Percentiles rank a stretch among this genome's conserved stretches.
phyloP scores from a whole-genome alignment of 2,797 vertebrate genomes.

The Hyperoplus immaculatus region DNA sequence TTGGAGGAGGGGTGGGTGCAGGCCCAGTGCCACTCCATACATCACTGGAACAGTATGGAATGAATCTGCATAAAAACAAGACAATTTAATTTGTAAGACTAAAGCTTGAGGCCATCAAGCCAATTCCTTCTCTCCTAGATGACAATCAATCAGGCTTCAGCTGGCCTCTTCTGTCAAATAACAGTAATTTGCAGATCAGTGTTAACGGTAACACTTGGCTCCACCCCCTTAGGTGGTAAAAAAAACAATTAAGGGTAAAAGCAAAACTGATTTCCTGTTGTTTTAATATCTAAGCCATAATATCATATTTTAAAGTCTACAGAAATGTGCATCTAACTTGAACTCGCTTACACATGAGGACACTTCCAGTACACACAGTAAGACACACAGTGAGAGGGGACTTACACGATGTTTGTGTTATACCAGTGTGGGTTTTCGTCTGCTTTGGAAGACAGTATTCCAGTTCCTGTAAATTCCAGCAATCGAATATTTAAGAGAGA shows the following conservation, averaged over 20 bases:
- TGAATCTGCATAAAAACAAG: constrained; percentile 79
- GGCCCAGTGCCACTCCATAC: constrained; percentile 89
- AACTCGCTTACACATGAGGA: background rate
- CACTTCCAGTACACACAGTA: background rate
- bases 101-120: constrained; percentile 5
- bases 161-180: background rate
- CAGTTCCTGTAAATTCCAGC: constrained; percentile 81
- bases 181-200: background rate
- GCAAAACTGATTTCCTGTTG: background rate
- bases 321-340: background rate
- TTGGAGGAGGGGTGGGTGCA: constrained; percentile 67
- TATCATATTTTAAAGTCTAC: background rate
- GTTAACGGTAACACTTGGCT: background rate
- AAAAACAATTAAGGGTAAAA: background rate
- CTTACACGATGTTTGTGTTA: constrained; percentile 90
- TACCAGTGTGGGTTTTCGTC: constrained; percentile 90
- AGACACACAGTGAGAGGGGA: constrained; percentile 25
- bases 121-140: constrained; percentile 1
- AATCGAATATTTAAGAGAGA: constrained; percentile 38
- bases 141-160: constrained; percentile 5
- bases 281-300: background rate
- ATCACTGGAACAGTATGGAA: constrained; percentile 92
- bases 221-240: no score
- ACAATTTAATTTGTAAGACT: constrained; percentile 18
- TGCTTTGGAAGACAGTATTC: constrained; percentile 86